Evolutionary conservation across 1,140 invertebrate genomes (phyloP), one percentile per base, ranked within the genome.

Genomic region (Neodiprion lecontei): DNA sequence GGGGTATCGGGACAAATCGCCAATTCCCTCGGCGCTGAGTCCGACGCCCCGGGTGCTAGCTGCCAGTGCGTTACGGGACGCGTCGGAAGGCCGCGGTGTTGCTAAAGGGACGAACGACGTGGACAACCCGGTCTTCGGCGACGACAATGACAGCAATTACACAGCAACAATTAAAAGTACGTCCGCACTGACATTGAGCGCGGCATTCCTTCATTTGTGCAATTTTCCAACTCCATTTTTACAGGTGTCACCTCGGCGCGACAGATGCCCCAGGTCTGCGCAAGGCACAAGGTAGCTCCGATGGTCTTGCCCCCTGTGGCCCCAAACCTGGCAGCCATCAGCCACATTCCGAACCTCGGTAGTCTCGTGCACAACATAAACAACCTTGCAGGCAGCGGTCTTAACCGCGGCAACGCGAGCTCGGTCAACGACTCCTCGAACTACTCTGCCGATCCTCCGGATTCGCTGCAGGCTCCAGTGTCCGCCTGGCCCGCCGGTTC

Each of bases 401-500:
- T 85, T 76, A 82, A 84, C 48, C 84, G 82, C 17, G 83, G 80
- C 4, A 88, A 88, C 73, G 17, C 86, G 2, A 17, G 53, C n/a
- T 88, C 85, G 0, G 84, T 89, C 40, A 84, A 89, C 74, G 67
- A 65, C 66, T 88, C 87, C 2, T 87, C 86, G 1, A 87, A 82
- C 71, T 88, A 85, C 73, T 86, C 86, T 1, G 83, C 70, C 11
- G 87, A 88, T 81, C 85, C 83, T 9, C 86, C 84, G 1, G 86
- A 88, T 48, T 87, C 88, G 0, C 72, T 89, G 48, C 53, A 61
- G n/a, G 53, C 53, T 12, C 53, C 53, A 5, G 78, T 79, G 28
- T 85, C 86, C 10, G 80, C 83, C 11, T 91, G 92, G 92, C 88
- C 91, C 3, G 82, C 84, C 5, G 89, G 87, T 3, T 91, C 91